Base-by-base conservation (phyloP, 2,797 vertebrate genomes). In the Octomys mimax region DNA sequence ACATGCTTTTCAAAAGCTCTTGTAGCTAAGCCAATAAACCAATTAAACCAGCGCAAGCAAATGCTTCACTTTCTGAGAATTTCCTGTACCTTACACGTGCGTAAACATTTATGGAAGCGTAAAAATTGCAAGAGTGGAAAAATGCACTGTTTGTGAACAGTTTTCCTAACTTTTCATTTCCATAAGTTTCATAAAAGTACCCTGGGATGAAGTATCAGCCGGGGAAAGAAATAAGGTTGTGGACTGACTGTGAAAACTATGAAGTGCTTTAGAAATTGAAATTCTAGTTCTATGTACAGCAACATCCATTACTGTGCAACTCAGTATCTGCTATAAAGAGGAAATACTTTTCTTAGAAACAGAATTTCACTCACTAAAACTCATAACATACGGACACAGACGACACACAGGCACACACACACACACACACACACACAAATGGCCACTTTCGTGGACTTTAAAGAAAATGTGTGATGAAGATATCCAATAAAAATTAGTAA, bases 1-100 rank as follows among this genome's bases (percentile, higher is more conserved):
- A 95, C 96, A 88, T 94, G 75, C 71, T 89, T 91, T 85, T 94
- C 62, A 83, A 97, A 97, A 52, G 36, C 80, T 66, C 39, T 87
- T 39, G 26, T 92, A 96, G 96, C 66, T 96, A 88, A 94, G 93
- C 94, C 96, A 97, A 92, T 94, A 96, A 97, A 97, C 61, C 93
- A 97, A 97, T 87, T 96, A 97, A 57, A 39, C 66, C 91, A 71
- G 83, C 14, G 26, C 39, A 96, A 78, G 93, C 93, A 93, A 89
- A 98, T 85, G n/a, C 93, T 91, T 96, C 94, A 87, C 87, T 77
- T 97, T 94, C 59, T 70, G 78, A 95, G 96, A 93, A 92, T 94
- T 97, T 96, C 93, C 96, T 97, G 94, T 89, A 59, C 59, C 49
- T 87, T 95, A 87, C 59, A 57, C 68, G 84, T 90, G 68, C 94